A percentile compares a stretch with the other conserved stretches of the same genome.
Evolutionary conservation across 2,113 vertebrate genomes (phyloP).

Genomic region (Dendrocopos noguchii): DNA sequence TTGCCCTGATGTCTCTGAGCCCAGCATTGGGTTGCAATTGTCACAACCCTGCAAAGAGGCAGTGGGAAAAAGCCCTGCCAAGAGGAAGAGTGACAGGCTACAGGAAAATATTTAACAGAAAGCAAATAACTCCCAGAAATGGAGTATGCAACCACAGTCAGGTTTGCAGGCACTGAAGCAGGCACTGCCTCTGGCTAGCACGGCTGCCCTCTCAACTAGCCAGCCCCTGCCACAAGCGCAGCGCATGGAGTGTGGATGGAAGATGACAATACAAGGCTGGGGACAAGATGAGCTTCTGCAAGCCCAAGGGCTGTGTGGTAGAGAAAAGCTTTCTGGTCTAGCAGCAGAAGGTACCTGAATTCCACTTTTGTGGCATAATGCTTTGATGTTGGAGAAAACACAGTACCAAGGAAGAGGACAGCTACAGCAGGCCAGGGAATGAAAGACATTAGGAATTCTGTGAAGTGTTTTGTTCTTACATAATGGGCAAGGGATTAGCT

Average conservation of each 20-base stretch:
- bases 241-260: background rate
- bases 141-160: background rate
- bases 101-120: background rate
- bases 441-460: conserved; percentile 2
- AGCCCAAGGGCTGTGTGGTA: background rate
- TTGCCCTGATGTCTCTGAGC: background rate
- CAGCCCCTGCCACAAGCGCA: background rate
- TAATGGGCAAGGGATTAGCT: background rate
- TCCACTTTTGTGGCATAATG: background rate
- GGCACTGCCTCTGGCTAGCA: background rate
- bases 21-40: fast-evolving
- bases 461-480: background rate
- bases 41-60: background rate
- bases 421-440: background rate
- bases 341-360: conserved; percentile 2
- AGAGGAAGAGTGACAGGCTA: background rate
- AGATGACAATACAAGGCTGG: background rate
- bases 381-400: background rate
- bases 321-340: conserved; percentile 2
- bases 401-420: background rate
- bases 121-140: background rate
- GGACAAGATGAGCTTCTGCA: background rate
- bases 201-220: background rate
- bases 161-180: background rate
- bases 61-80: background rate